Conservation (phyloP, 2,113 vertebrate genomes). For the Fulmarus glacialis region DNA sequence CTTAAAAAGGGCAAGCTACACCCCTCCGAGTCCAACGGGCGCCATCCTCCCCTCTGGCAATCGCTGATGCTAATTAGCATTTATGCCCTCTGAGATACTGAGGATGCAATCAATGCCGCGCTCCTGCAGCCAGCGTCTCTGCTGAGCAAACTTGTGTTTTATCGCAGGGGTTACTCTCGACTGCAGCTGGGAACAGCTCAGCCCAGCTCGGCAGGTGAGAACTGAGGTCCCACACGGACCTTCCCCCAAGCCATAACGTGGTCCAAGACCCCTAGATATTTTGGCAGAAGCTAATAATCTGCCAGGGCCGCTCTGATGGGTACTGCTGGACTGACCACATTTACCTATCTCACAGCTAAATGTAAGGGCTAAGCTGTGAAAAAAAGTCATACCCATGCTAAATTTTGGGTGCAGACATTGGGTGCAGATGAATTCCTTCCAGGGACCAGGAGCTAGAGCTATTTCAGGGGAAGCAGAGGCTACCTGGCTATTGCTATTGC, state of each 20-base stretch:
- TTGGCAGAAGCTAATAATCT: fast-evolving
- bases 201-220: neutral
- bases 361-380: neutral
- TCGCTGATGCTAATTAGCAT: conserved; percentile 64
- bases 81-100: neutral
- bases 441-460: neutral
- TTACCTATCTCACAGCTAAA: neutral
- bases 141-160: neutral
- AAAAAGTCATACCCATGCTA: neutral
- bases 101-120: neutral
- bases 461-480: neutral
- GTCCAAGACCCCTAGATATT: neutral
- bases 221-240: neutral
- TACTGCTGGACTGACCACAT: neutral
- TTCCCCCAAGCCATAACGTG: neutral
- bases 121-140: neutral
- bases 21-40: neutral
- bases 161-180: neutral
- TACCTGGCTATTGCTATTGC: neutral
- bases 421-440: neutral
- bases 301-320: neutral
- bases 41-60: conserved; percentile 56
- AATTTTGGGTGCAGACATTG: neutral
- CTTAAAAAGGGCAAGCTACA: neutral
- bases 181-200: neutral